phyloP scores from a whole-genome alignment of 2,888 invertebrate genomes.

The Parnassius glacialis region DNA sequence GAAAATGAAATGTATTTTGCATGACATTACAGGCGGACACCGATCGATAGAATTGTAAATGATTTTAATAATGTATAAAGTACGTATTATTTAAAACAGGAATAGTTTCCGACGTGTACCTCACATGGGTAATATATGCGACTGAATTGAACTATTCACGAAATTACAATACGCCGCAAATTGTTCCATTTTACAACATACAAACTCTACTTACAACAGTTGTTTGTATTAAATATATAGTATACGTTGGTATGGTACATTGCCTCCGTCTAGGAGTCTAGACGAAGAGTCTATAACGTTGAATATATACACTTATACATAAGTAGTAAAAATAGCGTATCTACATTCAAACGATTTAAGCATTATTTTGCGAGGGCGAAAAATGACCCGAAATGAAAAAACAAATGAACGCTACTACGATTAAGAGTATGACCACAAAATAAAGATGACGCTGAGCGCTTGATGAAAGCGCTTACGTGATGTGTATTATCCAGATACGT shows the following conservation, averaged over 20 bases:
- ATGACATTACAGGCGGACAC: conserved; percentile 54
- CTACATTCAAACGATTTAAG: conserved; percentile 11
- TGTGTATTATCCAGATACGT: conserved; percentile 25
- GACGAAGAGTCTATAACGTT: conserved; percentile 29
- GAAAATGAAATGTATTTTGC: conserved; percentile 62
- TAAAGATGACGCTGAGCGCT: conserved; percentile 2
- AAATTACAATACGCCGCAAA: conserved; percentile 18
- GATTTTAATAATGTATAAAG: conserved; percentile 51
- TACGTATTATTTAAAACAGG: conserved; percentile 36
- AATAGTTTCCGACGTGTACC: conserved; percentile 31
- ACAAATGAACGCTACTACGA: conserved; percentile 1
- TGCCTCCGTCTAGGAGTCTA: conserved; percentile 36
- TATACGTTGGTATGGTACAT: conserved; percentile 30
- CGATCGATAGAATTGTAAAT: conserved; percentile 74
- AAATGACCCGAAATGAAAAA: conserved; percentile 13
- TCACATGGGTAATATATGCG: conserved; percentile 31
- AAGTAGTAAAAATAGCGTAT: not conserved
- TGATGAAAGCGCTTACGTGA: conserved; percentile 24
- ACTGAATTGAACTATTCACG: conserved; percentile 8
- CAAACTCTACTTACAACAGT: conserved; percentile 16
- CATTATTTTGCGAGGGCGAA: conserved; percentile 5
- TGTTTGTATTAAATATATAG: conserved; percentile 23
- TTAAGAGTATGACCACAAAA: not conserved
- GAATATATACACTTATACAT: not conserved
- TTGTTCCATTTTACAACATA: conserved; percentile 25